Evolutionary conservation across 2,113 vertebrate species (phyloP).

Genomic region (Paraplagusia blochii): DNA sequence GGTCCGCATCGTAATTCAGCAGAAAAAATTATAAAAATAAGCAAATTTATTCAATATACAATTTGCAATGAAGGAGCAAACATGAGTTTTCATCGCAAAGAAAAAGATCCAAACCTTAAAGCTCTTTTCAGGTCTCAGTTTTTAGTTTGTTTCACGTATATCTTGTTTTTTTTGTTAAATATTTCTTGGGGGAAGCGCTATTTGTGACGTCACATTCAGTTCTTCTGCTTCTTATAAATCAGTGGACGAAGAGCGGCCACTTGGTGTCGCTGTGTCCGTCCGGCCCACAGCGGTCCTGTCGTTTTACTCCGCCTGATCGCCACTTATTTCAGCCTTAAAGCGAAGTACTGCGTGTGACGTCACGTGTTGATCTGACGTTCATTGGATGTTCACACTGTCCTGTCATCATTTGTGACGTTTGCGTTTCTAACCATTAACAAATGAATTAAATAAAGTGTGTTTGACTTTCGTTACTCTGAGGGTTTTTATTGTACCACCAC

Average conservation of each 20-base stretch:
- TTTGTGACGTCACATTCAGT: too few species aligned
- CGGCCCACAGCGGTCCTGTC: too few species aligned
- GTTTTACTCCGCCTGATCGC: background rate
- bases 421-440: slow-evolving; percentile 36
- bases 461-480: slow-evolving; percentile 3
- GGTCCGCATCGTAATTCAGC: background rate
- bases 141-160: too few species aligned
- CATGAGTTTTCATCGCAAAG: too few species aligned
- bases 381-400: slow-evolving; percentile 15
- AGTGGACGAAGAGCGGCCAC: slow-evolving; percentile 11
- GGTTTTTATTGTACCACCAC: slow-evolving; percentile 17
- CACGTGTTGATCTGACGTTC: slow-evolving; percentile 3
- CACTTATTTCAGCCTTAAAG: slow-evolving; percentile 48
- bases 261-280: background rate
- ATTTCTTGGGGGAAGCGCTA: too few species aligned
- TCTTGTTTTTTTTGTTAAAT: too few species aligned
- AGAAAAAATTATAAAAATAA: background rate
- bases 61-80: background rate
- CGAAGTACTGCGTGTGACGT: background rate
- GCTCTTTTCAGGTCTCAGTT: too few species aligned
- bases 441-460: slow-evolving; percentile 29
- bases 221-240: background rate
- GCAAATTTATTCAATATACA: background rate
- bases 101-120: too few species aligned
- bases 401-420: slow-evolving; percentile 29